A percentile compares a stretch with the other conserved stretches of the same genome.
Conservation (phyloP, 1,140 invertebrate genomes). For the Euwallacea similis region DNA sequence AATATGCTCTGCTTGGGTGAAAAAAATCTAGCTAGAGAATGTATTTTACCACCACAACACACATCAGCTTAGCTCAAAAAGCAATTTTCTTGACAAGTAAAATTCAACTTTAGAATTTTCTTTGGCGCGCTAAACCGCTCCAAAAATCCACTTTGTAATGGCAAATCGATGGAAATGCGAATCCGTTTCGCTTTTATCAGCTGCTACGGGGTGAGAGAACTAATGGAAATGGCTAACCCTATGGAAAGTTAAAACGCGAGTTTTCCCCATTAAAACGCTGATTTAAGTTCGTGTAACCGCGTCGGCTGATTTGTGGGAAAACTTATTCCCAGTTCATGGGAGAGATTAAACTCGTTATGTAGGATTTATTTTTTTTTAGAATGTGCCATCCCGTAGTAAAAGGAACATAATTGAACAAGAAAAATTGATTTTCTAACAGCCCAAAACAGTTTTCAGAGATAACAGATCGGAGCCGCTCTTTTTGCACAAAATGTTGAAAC, state of each 20-base stretch:
- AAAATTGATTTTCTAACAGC: background rate
- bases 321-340: background rate
- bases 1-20: background rate
- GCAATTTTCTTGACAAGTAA: slow-evolving; percentile 24
- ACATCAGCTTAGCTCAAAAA: slow-evolving; percentile 13
- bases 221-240: slow-evolving; percentile 19
- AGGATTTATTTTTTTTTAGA: background rate
- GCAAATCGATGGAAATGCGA: slow-evolving; percentile 30
- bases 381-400: background rate
- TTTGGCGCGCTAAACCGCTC: slow-evolving; percentile 1
- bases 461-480: no score
- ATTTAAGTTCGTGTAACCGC: slow-evolving; percentile 2
- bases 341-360: background rate
- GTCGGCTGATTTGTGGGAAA: background rate
- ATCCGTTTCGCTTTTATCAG: slow-evolving; percentile 27
- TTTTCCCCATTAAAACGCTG: slow-evolving; percentile 11
- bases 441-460: no score
- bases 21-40: no score
- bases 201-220: slow-evolving; percentile 9
- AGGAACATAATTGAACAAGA: background rate
- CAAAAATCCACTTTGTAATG: slow-evolving; percentile 22
- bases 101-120: slow-evolving; percentile 9
- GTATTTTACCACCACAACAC: background rate
- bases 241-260: slow-evolving; percentile 14
- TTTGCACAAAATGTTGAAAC: no score